Percentiles rank a stretch among this genome's conserved stretches.
Conservation (phyloP, 2,113 vertebrate species). For the Hucho hucho region DNA sequence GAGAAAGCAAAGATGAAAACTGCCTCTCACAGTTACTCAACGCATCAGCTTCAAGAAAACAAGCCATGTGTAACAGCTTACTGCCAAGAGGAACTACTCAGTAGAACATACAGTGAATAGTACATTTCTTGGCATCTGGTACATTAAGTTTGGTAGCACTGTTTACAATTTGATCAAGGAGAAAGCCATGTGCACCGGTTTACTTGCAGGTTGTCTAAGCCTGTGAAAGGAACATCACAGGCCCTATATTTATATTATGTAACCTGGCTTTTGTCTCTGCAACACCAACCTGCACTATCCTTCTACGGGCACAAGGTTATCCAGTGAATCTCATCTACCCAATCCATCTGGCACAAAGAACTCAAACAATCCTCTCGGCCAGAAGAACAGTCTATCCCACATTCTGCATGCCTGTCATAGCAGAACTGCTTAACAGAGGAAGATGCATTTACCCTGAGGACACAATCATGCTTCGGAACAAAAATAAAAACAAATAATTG, state of each 20-base stretch:
- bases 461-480: too few species aligned
- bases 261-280: neutral
- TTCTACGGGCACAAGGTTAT: slow-evolving; percentile 31
- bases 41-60: neutral
- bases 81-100: too few species aligned
- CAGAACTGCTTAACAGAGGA: too few species aligned
- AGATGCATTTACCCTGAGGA: too few species aligned
- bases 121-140: too few species aligned
- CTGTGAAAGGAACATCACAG: slow-evolving; percentile 13
- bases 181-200: slow-evolving; percentile 5
- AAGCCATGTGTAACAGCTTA: neutral
- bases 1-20: neutral
- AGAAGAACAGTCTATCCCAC: too few species aligned
- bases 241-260: neutral
- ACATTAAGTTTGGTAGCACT: too few species aligned
- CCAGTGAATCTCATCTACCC: neutral
- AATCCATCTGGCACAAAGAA: neutral
- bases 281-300: slow-evolving; percentile 10
- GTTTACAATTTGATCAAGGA: too few species aligned
- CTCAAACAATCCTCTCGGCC: neutral
- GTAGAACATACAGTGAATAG: too few species aligned
- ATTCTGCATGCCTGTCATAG: too few species aligned
- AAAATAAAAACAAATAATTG: too few species aligned
- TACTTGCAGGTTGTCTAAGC: neutral
- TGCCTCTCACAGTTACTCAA: too few species aligned